phyloP scores from a whole-genome alignment of 2,113 vertebrate species.

The Theropithecus gelada region DNA sequence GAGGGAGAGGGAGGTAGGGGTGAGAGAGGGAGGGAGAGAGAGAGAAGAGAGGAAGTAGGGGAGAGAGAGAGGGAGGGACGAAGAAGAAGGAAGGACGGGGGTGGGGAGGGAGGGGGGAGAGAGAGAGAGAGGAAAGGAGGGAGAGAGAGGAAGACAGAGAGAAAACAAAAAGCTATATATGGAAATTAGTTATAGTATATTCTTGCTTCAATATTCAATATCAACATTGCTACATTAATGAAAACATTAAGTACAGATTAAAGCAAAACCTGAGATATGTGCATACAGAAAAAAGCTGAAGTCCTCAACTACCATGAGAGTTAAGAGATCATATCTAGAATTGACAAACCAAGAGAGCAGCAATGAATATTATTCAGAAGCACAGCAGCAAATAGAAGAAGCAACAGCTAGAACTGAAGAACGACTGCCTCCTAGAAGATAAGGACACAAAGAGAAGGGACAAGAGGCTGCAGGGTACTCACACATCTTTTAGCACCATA shows the following conservation, averaged over 20 bases:
- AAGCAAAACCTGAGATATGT: constrained; percentile 21
- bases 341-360: neutral
- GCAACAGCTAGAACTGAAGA: neutral
- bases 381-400: neutral
- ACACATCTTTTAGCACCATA: neutral
- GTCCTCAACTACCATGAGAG: neutral
- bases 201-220: constrained; percentile 33
- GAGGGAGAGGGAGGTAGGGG: neutral
- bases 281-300: neutral
- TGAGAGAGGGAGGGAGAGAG: no score
- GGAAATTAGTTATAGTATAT: constrained; percentile 29
- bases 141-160: neutral
- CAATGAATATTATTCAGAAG: neutral
- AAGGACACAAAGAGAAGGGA: neutral
- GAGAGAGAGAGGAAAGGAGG: neutral
- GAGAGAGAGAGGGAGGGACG: no score
- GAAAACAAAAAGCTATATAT: neutral
- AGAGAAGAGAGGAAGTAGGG: no score
- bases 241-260: constrained; percentile 12
- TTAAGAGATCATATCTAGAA: neutral
- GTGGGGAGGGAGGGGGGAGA: no score
- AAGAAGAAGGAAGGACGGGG: no score
- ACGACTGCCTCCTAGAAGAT: neutral
- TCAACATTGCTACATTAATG: neutral
- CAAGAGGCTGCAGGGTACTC: neutral